phyloP scores from a whole-genome alignment of 2,113 vertebrate species.

The Panthera uncia region DNA sequence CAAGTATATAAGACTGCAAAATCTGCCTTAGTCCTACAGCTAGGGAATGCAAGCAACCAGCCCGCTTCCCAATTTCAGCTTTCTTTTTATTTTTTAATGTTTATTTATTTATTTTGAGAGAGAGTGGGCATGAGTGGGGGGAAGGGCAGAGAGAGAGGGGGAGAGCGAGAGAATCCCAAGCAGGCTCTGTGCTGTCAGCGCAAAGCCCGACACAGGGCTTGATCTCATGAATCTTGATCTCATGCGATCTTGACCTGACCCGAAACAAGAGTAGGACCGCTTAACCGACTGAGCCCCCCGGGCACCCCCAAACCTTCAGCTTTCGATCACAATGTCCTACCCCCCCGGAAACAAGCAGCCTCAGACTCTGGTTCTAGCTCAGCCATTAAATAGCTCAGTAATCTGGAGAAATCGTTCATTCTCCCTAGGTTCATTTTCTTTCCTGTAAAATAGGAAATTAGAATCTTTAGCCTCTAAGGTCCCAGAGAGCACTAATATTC shows the following conservation, averaged over 20 bases:
- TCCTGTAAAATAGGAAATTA: background rate
- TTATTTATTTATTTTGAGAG: no score
- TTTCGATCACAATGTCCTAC: background rate
- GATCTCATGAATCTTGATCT: no score
- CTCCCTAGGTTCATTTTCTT: background rate
- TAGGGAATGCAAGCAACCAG: background rate
- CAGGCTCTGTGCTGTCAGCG: no score
- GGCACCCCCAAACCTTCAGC: background rate
- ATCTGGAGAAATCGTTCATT: background rate
- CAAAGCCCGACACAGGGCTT: no score
- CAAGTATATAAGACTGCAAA: background rate
- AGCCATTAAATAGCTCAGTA: background rate
- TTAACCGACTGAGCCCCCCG: no score
- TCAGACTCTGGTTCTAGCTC: background rate
- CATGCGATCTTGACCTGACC: no score
- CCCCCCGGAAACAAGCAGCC: background rate
- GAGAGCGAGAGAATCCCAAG: no score
- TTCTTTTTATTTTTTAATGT: background rate
- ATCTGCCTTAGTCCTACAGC: background rate
- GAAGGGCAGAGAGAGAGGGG: no score
- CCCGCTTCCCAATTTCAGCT: background rate
- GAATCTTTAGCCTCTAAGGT: background rate
- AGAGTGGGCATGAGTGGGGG: no score
- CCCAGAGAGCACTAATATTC: background rate
- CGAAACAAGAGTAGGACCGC: no score